A percentile compares a stretch with the other conserved stretches of the same genome.
These are phyloP conservation scores for Sebastes diaconus DNA, from an alignment of 2,797 vertebrate species.

Conservation along the genomic window DNA sequence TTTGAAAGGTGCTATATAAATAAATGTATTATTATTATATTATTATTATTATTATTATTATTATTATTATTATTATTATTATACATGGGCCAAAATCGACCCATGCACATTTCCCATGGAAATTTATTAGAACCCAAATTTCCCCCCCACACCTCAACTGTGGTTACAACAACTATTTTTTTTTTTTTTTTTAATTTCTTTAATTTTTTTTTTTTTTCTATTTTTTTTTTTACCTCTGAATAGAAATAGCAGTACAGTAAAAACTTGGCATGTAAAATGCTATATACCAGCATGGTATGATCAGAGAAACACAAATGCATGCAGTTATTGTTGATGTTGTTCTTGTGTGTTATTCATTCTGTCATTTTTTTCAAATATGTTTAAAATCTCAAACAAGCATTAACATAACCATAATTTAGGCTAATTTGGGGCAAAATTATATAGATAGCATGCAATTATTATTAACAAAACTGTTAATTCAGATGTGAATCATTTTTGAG, in stretches of 20 bases:
- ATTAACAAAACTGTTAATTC: background rate
- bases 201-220: too few species aligned
- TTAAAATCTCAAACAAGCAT: background rate
- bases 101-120: background rate
- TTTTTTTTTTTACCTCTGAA: too few species aligned
- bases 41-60: too few species aligned
- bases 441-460: background rate
- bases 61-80: too few species aligned
- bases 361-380: background rate
- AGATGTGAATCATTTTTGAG: too few species aligned
- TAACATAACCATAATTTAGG: too few species aligned
- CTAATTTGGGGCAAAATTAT: background rate
- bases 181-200: too few species aligned
- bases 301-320: background rate
- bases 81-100: background rate
- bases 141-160: background rate
- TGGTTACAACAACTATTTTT: too few species aligned
- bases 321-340: background rate
- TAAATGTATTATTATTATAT: too few species aligned
- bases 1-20: too few species aligned
- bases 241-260: background rate
- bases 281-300: background rate
- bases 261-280: background rate
- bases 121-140: background rate
- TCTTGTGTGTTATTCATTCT: background rate